Percentiles rank a stretch among this genome's conserved stretches.
Conservation (phyloP, 2,888 invertebrate species). For the Drosophila tripunctata region DNA sequence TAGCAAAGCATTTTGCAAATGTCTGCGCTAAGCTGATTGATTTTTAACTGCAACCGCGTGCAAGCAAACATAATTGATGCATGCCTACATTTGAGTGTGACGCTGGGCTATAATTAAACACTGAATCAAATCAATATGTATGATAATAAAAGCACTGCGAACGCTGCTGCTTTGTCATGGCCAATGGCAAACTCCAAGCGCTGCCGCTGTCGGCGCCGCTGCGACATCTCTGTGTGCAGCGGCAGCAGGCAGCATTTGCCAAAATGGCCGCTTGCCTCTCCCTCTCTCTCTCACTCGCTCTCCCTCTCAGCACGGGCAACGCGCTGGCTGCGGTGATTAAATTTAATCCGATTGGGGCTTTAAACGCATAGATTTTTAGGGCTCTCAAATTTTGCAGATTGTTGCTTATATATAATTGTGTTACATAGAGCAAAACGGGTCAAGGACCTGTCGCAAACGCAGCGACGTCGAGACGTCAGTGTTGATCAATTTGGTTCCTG, state of each 20-base stretch:
- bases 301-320: constrained; percentile 30
- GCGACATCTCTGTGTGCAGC: constrained; percentile 21
- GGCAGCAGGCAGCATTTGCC: constrained; percentile 62
- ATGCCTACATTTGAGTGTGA: constrained; percentile 10
- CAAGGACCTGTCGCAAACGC: constrained; percentile 47
- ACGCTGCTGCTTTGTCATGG: constrained; percentile 49
- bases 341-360: constrained; percentile 57
- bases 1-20: constrained; percentile 70
- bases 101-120: constrained; percentile 49
- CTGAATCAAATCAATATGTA: constrained; percentile 15
- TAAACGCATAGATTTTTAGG: constrained; percentile 44
- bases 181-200: constrained; percentile 49
- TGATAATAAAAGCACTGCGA: constrained; percentile 4
- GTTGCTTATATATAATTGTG: constrained; percentile 1
- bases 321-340: constrained; percentile 52
- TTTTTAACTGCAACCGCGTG: constrained; percentile 67
- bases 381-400: constrained; percentile 22
- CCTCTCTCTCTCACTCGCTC: constrained; percentile 47
- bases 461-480: constrained; percentile 1
- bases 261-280: constrained; percentile 81
- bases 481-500: constrained; percentile 18
- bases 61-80: constrained; percentile 18
- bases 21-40: constrained; percentile 69
- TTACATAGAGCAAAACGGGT: constrained; percentile 39
- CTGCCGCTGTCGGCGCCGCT: constrained; percentile 8